These are phyloP conservation scores for Cataglyphis cursor DNA, from an alignment of 2,888 invertebrate genomes.

Conservation along the genomic window DNA sequence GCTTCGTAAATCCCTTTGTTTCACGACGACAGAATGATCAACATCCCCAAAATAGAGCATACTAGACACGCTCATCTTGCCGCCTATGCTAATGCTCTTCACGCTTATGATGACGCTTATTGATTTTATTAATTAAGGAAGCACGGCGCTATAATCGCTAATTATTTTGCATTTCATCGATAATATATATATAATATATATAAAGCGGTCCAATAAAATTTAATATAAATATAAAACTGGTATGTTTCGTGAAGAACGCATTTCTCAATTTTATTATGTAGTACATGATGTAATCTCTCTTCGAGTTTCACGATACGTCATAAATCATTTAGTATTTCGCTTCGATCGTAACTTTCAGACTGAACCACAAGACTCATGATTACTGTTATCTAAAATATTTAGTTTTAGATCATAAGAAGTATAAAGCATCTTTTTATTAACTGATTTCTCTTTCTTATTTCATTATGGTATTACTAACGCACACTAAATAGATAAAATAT, in stretches of 20 bases:
- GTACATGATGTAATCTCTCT: background rate
- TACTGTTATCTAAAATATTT: constrained; percentile 13
- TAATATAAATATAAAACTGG: background rate
- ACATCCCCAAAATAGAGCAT: constrained; percentile 70
- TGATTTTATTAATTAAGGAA: background rate
- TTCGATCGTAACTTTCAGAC: constrained; percentile 25
- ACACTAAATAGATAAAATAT: background rate
- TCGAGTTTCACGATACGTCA: constrained; percentile 19
- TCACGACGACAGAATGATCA: constrained; percentile 65
- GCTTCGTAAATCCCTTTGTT: constrained; percentile 67
- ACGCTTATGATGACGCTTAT: constrained; percentile 11
- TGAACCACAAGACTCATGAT: constrained; percentile 35
- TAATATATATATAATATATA: background rate
- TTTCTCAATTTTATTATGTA: constrained; percentile 19
- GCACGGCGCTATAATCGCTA: background rate
- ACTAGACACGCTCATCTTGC: constrained; percentile 64
- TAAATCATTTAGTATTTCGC: constrained; percentile 1
- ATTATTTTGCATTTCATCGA: background rate
- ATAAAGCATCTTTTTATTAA: constrained; percentile 18
- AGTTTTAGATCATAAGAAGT: constrained; percentile 34
- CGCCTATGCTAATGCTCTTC: constrained; percentile 36
- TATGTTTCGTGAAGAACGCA: background rate
- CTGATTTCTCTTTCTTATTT: constrained; percentile 8
- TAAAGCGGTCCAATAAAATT: background rate
- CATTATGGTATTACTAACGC: background rate